Evolutionary conservation across 1,140 invertebrate species (phyloP).

Genomic region (Scaptomyza pallida): DNA sequence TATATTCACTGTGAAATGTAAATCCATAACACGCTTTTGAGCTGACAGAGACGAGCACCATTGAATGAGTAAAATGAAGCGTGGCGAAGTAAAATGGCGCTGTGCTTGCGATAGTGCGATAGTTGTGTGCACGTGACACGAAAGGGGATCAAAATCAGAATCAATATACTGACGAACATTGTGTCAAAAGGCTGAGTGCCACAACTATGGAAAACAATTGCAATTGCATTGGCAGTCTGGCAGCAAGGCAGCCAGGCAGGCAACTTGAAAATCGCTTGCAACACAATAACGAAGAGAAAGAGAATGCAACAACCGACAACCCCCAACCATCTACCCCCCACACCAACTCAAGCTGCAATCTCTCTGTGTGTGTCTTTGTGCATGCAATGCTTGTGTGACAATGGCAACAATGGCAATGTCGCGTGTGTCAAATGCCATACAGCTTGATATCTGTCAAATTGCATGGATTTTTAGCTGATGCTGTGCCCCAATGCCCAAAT

Average conservation of each 20-base stretch:
- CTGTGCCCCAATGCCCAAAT: slow-evolving; percentile 3
- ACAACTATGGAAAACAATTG: slow-evolving; percentile 36
- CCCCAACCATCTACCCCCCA: neutral
- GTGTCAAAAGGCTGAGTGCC: slow-evolving; percentile 29
- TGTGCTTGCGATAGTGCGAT: slow-evolving; percentile 2
- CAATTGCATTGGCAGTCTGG: slow-evolving; percentile 12
- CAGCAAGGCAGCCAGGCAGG: slow-evolving; percentile 10
- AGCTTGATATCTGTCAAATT: slow-evolving; percentile 63
- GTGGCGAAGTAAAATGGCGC: neutral
- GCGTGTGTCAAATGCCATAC: slow-evolving; percentile 56
- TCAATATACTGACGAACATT: slow-evolving; percentile 39
- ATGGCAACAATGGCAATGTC: slow-evolving; percentile 37
- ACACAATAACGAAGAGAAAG: neutral
- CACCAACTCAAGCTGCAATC: neutral
- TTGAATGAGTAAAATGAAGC: slow-evolving; percentile 4
- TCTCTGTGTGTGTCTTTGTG: neutral
- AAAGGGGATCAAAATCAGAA: slow-evolving; percentile 27
- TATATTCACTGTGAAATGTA: neutral
- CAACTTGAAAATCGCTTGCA: slow-evolving; percentile 20
- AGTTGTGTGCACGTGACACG: slow-evolving; percentile 41
- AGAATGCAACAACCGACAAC: neutral
- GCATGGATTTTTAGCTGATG: slow-evolving; percentile 47
- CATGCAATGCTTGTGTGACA: slow-evolving; percentile 32
- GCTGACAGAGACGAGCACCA: neutral
- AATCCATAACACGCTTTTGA: slow-evolving; percentile 3